Evolutionary conservation across 2,113 vertebrate genomes (phyloP), one percentile per base, ranked within the genome.

Genomic region (Varanus salvator): DNA sequence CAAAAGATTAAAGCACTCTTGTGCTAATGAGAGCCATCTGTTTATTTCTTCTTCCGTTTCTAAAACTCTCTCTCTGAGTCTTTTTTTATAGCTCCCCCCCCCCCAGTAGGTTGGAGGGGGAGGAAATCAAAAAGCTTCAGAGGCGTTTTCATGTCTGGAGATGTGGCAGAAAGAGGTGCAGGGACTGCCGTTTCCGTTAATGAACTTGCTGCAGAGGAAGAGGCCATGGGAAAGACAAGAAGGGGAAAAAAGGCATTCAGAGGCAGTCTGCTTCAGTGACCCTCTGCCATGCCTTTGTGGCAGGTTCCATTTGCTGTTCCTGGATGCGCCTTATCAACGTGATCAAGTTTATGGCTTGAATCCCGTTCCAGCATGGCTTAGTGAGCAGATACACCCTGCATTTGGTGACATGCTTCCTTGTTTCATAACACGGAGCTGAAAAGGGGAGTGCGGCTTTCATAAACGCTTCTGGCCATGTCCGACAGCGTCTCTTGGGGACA

Each of bases 11-110:
- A 96, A 94, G 94, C 84, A 2, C 71, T 90, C 91, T 86, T 23
- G 89, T 82, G 84, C 92, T 96, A 95, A 96, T 93, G 96, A 95
- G 94, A 95, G 89, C 92, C 96, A 96, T 96, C 97, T 96, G 96
- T 72, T 95, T 94, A 52, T 90, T 95, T 80, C 93, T 90, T 66
- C 74, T 91, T 87, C 87, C 94, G 89, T 86, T 91, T 86, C 31
- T 80, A 68, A 93, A 87, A 91, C 69, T 34, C 0, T 90, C 93
- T 90, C 15, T 75, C 15, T 68, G 54, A 54, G 54, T 54, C 19
- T 81, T 57, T 31, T 11, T 60, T 48, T 68, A 19, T 54, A 64
- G 17, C 29, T 17, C 74, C 74, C 85, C 85, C 31, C 48, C 17
- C 74, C 74, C 85, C 85, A 48, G 9, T 84, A 86, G 91, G 82